These are phyloP conservation scores for Linnaemya vulpina DNA, from an alignment of 2,888 invertebrate species.

Conservation along the genomic window DNA sequence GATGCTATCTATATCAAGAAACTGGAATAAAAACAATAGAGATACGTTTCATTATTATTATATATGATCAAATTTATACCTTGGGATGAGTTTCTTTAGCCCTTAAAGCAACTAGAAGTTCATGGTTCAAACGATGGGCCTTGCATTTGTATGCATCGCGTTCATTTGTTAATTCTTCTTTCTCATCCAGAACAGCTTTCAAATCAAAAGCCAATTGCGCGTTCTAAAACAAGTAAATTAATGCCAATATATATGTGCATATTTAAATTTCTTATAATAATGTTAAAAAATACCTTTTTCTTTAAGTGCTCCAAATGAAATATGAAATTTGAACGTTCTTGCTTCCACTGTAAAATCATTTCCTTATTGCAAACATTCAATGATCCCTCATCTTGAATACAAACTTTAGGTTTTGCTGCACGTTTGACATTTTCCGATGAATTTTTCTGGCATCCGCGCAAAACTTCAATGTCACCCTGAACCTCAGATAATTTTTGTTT, in stretches of 20 bases:
- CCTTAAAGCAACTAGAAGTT: constrained; percentile 88
- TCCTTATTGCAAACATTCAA: constrained; percentile 43
- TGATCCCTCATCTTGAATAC: constrained; percentile 37
- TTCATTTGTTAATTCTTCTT: constrained; percentile 91
- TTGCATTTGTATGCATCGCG: constrained; percentile 93
- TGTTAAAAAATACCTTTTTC: constrained; percentile 74
- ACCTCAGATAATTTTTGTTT: constrained; percentile 88
- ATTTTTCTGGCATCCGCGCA: constrained; percentile 80
- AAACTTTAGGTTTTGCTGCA: constrained; percentile 33
- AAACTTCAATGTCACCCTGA: constrained; percentile 87
- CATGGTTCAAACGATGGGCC: constrained; percentile 91
- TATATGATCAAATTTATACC: constrained; percentile 71
- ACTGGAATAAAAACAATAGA: constrained; percentile 74
- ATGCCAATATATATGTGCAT: constrained; percentile 11
- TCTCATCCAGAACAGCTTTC: constrained; percentile 91
- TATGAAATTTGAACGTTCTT: constrained; percentile 81
- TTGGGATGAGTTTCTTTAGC: constrained; percentile 81
- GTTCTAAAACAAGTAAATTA: constrained; percentile 84
- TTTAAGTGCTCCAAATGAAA: constrained; percentile 81
- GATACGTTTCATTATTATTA: neutral
- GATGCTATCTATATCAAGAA: constrained; percentile 91
- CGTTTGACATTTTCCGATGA: constrained; percentile 42
- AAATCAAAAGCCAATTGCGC: constrained; percentile 90
- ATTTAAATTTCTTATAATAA: neutral
- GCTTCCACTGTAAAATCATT: constrained; percentile 78